phyloP scores from a whole-genome alignment of 23 tunicate genomes.

The Oikopleura albicans region DNA sequence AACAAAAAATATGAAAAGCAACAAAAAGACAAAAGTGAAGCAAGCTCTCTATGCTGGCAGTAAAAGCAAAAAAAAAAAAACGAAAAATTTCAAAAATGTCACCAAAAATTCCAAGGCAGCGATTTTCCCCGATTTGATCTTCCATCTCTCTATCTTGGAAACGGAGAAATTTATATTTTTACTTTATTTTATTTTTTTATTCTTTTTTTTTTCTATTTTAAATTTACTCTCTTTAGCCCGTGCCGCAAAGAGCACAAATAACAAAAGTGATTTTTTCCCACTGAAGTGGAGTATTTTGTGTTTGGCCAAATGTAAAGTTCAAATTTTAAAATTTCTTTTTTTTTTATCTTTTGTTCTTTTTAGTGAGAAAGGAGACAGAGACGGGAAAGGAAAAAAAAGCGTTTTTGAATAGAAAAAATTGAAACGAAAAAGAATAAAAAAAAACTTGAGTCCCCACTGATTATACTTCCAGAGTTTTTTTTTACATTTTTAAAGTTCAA shows the following conservation, averaged over 20 bases:
- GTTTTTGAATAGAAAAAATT: neutral
- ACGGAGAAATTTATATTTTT: neutral
- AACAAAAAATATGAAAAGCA: neutral
- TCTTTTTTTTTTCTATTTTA: neutral
- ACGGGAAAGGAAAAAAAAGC: neutral
- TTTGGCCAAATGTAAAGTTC: constrained; percentile 3
- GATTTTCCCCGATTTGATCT: neutral
- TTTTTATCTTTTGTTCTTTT: neutral
- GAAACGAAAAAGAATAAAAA: neutral
- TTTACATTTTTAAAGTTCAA: no score
- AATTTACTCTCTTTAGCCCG: neutral
- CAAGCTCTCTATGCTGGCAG: neutral
- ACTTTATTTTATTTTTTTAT: neutral
- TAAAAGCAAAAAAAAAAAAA: neutral
- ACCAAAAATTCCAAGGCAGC: constrained; percentile 5
- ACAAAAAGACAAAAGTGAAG: neutral
- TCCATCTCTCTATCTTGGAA: neutral
- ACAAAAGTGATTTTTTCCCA: neutral
- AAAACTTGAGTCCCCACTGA: neutral
- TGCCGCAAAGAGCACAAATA: neutral
- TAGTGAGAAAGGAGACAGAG: neutral
- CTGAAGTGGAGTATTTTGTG: neutral
- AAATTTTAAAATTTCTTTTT: neutral
- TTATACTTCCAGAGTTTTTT: neutral
- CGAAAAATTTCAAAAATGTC: neutral